phyloP scores from a whole-genome alignment of 2,113 vertebrate species.

The Thermophis baileyi region DNA sequence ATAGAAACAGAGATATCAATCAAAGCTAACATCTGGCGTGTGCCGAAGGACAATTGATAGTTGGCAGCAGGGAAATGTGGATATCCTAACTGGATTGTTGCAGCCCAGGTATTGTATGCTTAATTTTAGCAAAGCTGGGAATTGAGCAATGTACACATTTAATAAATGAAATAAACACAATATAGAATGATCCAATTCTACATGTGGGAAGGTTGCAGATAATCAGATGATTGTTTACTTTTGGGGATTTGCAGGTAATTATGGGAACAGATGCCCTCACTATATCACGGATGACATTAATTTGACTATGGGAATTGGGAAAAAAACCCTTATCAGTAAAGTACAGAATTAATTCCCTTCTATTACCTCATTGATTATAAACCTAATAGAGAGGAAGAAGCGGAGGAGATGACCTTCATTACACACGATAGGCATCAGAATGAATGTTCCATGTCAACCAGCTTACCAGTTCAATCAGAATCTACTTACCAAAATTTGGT shows the following conservation, averaged over 20 bases:
- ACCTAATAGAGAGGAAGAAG: neutral
- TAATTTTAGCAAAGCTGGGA: neutral
- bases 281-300: neutral
- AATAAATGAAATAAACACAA: neutral
- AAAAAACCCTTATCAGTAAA: neutral
- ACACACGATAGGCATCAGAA: neutral
- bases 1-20: slow-evolving; percentile 19
- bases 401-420: neutral
- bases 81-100: neutral
- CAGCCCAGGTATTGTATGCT: neutral
- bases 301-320: neutral
- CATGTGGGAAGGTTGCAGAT: neutral
- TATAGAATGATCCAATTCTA: neutral
- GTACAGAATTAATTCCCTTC: neutral
- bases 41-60: neutral
- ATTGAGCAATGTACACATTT: neutral
- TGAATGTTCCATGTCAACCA: neutral
- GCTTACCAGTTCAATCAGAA: neutral
- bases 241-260: neutral
- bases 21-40: neutral
- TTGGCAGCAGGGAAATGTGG: neutral
- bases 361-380: neutral
- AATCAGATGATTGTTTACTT: neutral
- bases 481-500: neutral
- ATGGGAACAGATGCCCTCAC: neutral